Evolutionary conservation across 2,888 invertebrate species (phyloP).

Genomic region (Branchinecta sandiegonensis): DNA sequence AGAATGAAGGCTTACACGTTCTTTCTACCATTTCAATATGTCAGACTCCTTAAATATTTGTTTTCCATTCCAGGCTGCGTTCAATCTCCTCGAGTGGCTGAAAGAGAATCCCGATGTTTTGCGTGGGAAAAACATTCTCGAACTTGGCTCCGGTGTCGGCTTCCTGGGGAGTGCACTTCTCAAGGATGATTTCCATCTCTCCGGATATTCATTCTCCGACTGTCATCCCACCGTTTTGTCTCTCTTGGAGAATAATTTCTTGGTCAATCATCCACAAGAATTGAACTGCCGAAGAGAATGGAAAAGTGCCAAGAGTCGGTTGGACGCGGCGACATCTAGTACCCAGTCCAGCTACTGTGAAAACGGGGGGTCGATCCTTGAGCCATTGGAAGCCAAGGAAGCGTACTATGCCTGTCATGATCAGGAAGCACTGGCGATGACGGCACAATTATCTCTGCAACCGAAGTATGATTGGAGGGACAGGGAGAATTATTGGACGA

Average conservation of each 20-base stretch:
- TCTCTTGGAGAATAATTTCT: constrained; percentile 8
- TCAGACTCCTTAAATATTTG: too few species aligned
- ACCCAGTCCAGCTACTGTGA: too few species aligned
- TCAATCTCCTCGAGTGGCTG: constrained; percentile 5
- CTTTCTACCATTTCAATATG: too few species aligned
- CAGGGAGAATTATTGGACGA: neutral
- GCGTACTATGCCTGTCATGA: too few species aligned
- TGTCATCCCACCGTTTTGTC: constrained; percentile 4
- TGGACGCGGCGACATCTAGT: too few species aligned
- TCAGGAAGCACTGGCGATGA: too few species aligned
- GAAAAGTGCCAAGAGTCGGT: too few species aligned
- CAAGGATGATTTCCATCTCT: constrained; percentile 7
- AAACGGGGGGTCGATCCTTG: too few species aligned
- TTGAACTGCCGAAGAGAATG: neutral
- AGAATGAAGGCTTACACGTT: too few species aligned
- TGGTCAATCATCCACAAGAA: constrained; percentile 5
- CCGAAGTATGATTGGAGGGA: neutral
- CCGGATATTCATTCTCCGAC: constrained; percentile 4
- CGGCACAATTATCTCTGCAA: too few species aligned
- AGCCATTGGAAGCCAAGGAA: too few species aligned
- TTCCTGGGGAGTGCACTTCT: constrained; percentile 5
- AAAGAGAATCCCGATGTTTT: neutral
- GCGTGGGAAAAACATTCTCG: constrained; percentile 1
- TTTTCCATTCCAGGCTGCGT: constrained; percentile 4
- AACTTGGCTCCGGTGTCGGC: constrained; percentile 6